Base-by-base conservation (phyloP, 2,888 invertebrate genomes). In the Lapara coniferarum region DNA sequence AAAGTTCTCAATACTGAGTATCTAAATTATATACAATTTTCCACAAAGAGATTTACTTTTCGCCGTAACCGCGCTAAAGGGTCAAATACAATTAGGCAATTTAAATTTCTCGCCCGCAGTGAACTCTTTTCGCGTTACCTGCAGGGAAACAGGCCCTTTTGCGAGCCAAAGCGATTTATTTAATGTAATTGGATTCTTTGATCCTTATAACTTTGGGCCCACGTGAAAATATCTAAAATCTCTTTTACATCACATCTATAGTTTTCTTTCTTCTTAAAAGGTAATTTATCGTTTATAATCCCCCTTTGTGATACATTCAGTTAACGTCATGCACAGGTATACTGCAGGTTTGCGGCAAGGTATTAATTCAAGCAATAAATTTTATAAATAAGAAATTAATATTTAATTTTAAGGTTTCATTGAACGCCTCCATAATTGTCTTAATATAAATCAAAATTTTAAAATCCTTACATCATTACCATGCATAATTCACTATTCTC, bases 221-320 rank as follows among this genome's bases (percentile, higher is more conserved):
- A 63, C 63, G 63, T 49, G 63, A 63, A 63, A 63, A 63, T 49
- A 63, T 63, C 49, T 63, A 19, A 63, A 63, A 63, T 49, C 59
- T 59, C 16, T 49, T 46, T 63, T 63, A 16, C 44, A 59, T 63
- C 63, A 63, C 49, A 49, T 63, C 19, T 49, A 63, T 63, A 63
- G 63, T 63, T 63, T 63, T 63, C 19, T 49, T 55, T 57, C 66
- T 16, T 66, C 46, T 69, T 46, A 69, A 66, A 66, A 57, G 69
- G 66, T 69, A 56, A 63, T 63, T 63, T 49, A 49, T 13, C 49
- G 13, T 63, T 63, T 25, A 16, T n/a, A 59, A 63, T 25, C n/a
- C 2, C 4, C 10, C 19, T 49, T 55, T 19, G 55, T 19, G 19
- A 19, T 19, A 12, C 10, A 55, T 19, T 55, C 10, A 19, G 55